phyloP scores from a whole-genome alignment of 2,113 vertebrate species.

The Cheilinus undulatus region DNA sequence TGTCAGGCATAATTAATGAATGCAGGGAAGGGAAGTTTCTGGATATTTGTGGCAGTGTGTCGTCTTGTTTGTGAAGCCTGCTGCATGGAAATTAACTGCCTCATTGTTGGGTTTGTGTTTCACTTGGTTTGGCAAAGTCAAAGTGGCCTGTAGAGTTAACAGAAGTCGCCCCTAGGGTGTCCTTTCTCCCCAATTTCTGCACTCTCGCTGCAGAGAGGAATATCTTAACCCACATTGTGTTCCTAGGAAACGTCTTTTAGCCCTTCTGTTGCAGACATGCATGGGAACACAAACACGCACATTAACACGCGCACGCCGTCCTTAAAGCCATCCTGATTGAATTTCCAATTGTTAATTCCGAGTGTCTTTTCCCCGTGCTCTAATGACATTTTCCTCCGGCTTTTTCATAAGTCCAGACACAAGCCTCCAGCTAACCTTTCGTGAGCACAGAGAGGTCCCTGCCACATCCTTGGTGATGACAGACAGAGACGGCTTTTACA shows the following conservation, averaged over 20 bases:
- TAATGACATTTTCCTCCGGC: conserved; percentile 83
- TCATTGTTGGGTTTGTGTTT: conserved; percentile 46
- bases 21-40: conserved; percentile 30
- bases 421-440: conserved; percentile 84
- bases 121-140: conserved; percentile 59
- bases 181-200: conserved; percentile 37
- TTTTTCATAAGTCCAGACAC: conserved; percentile 84
- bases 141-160: conserved; percentile 50
- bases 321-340: conserved; percentile 75
- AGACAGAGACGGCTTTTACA: conserved; percentile 82
- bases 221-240: conserved; percentile 26
- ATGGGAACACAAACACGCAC: conserved; percentile 1
- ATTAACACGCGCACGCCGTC: conserved; percentile 18
- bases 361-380: conserved; percentile 75
- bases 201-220: conserved; percentile 24
- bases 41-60: conserved; percentile 14
- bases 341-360: conserved; percentile 78
- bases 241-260: conserved; percentile 21
- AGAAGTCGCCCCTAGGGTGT: conserved; percentile 51
- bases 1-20: conserved; percentile 40
- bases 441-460: conserved; percentile 75
- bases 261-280: conserved; percentile 18
- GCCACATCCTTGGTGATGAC: conserved; percentile 77
- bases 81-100: conserved; percentile 32
- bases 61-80: conserved; percentile 25